phyloP scores from a whole-genome alignment of 2,888 invertebrate species.

The Frankliniella intonsa region DNA sequence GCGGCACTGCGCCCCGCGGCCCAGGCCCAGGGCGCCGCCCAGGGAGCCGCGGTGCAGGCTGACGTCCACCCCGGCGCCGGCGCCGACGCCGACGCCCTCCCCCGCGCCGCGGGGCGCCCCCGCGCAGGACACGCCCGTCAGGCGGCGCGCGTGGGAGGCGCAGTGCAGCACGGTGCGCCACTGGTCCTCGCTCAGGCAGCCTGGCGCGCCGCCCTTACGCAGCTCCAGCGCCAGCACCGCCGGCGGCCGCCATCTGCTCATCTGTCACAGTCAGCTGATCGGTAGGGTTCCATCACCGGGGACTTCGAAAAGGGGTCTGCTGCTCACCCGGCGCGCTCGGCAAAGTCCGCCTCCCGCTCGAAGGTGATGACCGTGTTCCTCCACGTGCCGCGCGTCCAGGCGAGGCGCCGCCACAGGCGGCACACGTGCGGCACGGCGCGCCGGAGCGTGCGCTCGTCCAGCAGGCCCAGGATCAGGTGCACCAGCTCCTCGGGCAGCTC shows the following conservation, averaged over 20 bases:
- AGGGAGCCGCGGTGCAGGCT: neutral
- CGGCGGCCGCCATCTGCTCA: neutral
- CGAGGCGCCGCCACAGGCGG: slow-evolving; percentile 9
- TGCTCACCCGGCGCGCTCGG: neutral
- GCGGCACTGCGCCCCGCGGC: neutral
- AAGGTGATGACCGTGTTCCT: neutral
- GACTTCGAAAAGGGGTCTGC: too few species aligned
- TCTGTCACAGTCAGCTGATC: neutral
- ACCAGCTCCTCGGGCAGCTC: slow-evolving; percentile 4
- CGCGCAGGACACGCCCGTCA: neutral
- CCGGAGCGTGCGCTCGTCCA: slow-evolving; percentile 8
- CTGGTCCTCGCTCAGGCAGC: neutral
- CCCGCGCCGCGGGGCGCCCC: neutral
- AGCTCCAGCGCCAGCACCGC: slow-evolving; percentile 9
- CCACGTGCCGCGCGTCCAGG: neutral
- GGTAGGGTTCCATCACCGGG: neutral
- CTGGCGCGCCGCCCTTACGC: neutral
- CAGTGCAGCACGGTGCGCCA: slow-evolving; percentile 1
- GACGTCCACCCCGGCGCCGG: too few species aligned
- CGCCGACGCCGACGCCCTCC: neutral
- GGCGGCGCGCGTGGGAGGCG: slow-evolving; percentile 5
- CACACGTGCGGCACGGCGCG: neutral
- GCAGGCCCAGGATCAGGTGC: slow-evolving; percentile 5
- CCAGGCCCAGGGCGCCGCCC: neutral
- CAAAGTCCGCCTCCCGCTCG: slow-evolving; percentile 14